These are phyloP conservation scores for Halcyon malimbica DNA, from an alignment of 2,113 vertebrate genomes.

Conservation along the genomic window DNA sequence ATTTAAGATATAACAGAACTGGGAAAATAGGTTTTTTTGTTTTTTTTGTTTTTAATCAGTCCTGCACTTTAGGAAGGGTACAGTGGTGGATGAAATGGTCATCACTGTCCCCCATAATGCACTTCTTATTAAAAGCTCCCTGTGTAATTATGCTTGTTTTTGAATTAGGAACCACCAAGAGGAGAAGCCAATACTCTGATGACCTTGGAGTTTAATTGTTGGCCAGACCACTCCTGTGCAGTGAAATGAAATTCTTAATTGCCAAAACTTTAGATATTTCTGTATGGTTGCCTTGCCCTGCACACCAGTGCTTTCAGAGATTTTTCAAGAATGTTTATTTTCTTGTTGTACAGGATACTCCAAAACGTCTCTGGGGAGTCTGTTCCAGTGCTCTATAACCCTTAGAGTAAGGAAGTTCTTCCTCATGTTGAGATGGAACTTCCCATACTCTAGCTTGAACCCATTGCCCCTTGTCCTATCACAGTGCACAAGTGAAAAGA, in stretches of 20 bases:
- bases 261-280: not conserved
- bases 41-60: not conserved
- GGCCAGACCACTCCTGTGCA: not conserved
- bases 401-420: too few species aligned
- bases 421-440: too few species aligned
- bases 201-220: not conserved
- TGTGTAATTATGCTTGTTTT: not conserved
- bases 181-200: not conserved
- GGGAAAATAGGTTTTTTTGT: not conserved
- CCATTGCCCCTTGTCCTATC: too few species aligned
- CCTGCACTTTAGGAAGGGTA: not conserved
- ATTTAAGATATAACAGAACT: not conserved
- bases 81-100: not conserved
- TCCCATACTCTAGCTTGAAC: too few species aligned
- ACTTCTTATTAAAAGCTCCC: not conserved
- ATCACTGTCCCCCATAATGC: not conserved
- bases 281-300: not conserved
- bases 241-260: not conserved
- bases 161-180: not conserved
- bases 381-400: too few species aligned
- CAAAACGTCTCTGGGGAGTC: too few species aligned
- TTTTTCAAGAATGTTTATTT: not conserved
- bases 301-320: not conserved
- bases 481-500: too few species aligned
- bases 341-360: not conserved